These are phyloP conservation scores for Chaetodon auriga DNA, from an alignment of 2,113 vertebrate genomes.

Conservation along the genomic window DNA sequence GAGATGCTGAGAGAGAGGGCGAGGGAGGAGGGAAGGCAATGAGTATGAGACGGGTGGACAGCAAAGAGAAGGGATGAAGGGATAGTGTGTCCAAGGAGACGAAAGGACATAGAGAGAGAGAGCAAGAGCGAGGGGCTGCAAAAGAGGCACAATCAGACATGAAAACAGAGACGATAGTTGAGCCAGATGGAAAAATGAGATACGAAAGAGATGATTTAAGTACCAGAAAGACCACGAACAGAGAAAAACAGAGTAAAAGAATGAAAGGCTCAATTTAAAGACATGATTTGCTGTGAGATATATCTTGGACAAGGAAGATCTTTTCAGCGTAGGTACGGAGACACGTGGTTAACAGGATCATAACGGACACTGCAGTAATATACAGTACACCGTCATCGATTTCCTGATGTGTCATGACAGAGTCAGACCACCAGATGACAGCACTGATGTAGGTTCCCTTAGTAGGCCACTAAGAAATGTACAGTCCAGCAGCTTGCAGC, in stretches of 20 bases:
- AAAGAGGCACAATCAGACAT: conserved; percentile 2
- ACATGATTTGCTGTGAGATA: neutral
- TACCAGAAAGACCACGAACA: neutral
- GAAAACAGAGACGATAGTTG: neutral
- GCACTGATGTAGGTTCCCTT: conserved; percentile 78
- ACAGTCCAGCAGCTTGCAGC: conserved; percentile 13
- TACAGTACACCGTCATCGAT: neutral
- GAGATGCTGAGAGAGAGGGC: neutral
- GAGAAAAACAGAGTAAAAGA: neutral
- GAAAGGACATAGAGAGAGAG: conserved; percentile 10
- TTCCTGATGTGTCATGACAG: conserved; percentile 69
- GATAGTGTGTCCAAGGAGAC: conserved; percentile 27
- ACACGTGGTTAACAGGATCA: neutral
- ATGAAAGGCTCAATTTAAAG: neutral
- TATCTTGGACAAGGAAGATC: neutral
- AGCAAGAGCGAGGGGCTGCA: neutral
- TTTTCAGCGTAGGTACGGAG: neutral
- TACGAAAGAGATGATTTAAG: conserved; percentile 1
- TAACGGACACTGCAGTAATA: neutral
- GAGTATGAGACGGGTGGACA: neutral
- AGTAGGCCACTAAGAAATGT: neutral
- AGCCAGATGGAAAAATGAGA: conserved; percentile 5
- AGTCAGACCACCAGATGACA: conserved; percentile 83
- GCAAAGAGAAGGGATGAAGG: conserved; percentile 35
- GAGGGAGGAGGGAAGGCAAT: conserved; percentile 8